Evolutionary conservation across 2,888 invertebrate genomes (phyloP), one percentile per base, ranked within the genome.

Genomic region (Allophyes oxyacanthae): DNA sequence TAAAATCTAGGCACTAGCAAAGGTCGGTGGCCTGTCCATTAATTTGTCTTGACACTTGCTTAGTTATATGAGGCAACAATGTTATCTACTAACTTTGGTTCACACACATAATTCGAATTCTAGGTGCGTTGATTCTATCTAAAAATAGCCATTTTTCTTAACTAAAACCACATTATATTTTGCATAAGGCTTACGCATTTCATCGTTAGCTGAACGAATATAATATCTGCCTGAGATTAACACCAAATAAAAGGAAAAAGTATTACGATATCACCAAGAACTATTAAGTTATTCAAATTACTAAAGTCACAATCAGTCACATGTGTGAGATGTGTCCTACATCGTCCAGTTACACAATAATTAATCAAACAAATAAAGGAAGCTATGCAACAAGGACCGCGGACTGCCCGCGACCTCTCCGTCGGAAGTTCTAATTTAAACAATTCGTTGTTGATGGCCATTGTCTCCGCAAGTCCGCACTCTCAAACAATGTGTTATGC

Each of bases 341-440:
- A 62, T 52, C 38, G 45, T 25, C 42, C 40, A 63, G 50, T 62
- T 50, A 50, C 49, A 60, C 36, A 60, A 56, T 38, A 61, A 65
- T 58, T 48, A 48, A 37, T 66, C 20, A 48, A 60, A 66, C 60
- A 70, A 75, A 70, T 67, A 63, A 72, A 66, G 70, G 75, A 70
- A 70, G 51, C 55, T 14, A 20, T 28, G 49, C 57, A 46, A 34
- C 48, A 53, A 60, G 74, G 65, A 51, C 45, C 52, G 26, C 50
- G 38, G 49, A 34, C 51, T 44, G 36, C 10, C 45, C 43, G 52
- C 68, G 74, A 72, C 76, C 72, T 72, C 64, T 56, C 49, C 53
- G 65, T 75, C 85, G 90, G 90, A 91, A 87, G 88, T 87, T 67
- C 83, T 76, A 89, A 89, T 90, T 90, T 85, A 89, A 87, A 86